These are phyloP conservation scores for Salvelinus namaycush DNA, from an alignment of 2,113 vertebrate species.

Conservation along the genomic window DNA sequence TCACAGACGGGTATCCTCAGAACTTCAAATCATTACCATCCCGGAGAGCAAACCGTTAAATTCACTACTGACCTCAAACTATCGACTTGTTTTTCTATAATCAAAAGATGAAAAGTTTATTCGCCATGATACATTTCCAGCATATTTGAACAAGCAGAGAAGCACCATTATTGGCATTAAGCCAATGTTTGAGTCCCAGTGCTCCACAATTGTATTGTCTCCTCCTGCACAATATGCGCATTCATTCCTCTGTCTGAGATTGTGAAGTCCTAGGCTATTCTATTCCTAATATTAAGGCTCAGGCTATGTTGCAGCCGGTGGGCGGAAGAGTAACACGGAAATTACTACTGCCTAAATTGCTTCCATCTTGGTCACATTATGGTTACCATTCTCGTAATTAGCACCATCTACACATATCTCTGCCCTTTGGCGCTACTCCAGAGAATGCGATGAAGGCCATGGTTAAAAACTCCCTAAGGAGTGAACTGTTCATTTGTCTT, in stretches of 20 bases:
- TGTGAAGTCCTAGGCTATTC: conserved; percentile 58
- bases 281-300: conserved; percentile 59
- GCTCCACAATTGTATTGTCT: conserved; percentile 6
- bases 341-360: conserved; percentile 86
- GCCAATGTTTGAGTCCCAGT: conserved; percentile 17
- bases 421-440: conserved; percentile 82
- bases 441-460: conserved; percentile 63
- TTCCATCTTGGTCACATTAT: conserved; percentile 87
- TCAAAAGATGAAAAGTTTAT: too few species aligned
- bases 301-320: conserved; percentile 68
- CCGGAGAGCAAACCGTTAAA: background rate
- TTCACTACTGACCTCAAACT: background rate
- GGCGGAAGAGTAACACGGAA: conserved; percentile 84
- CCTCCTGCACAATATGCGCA: conserved; percentile 16
- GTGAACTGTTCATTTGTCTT: conserved; percentile 67
- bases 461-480: conserved; percentile 67
- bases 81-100: conserved; percentile 3
- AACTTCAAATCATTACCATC: background rate
- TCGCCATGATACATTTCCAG: conserved; percentile 11
- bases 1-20: background rate
- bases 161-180: conserved; percentile 16
- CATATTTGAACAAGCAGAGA: conserved; percentile 20
- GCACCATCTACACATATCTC: conserved; percentile 85
- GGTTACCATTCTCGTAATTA: conserved; percentile 88
- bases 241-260: conserved; percentile 40